phyloP scores from a whole-genome alignment of 2,113 vertebrate species.

The Bujurquina vittata region DNA sequence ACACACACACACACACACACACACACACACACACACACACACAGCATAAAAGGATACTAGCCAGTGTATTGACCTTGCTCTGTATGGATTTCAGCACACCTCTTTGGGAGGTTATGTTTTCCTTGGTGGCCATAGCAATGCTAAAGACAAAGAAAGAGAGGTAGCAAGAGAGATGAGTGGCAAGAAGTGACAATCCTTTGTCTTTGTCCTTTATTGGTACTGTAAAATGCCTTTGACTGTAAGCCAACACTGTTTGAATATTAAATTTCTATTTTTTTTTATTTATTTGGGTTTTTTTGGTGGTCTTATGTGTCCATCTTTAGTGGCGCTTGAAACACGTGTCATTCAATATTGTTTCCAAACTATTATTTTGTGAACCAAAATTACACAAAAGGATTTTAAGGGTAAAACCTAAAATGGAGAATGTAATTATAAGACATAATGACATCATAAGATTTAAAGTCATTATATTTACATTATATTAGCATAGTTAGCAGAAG shows the following conservation, averaged over 20 bases:
- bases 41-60: constrained; percentile 93
- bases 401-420: not conserved
- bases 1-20: no score
- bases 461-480: no score
- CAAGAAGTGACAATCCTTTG: constrained; percentile 14
- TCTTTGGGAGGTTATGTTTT: constrained; percentile 98
- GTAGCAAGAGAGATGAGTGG: not conserved
- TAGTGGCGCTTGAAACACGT: not conserved
- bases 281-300: not conserved
- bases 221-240: not conserved
- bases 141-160: constrained; percentile 69
- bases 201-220: not conserved
- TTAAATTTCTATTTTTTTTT: not conserved
- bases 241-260: not conserved
- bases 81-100: constrained; percentile 96
- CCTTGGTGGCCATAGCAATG: constrained; percentile 99
- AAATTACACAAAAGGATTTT: not conserved
- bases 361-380: not conserved
- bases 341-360: not conserved
- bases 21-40: no score
- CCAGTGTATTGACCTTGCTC: constrained; percentile 96
- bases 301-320: not conserved
- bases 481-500: no score
- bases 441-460: not conserved
- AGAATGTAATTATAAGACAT: no score